Percentiles rank a stretch among this genome's conserved stretches.
Conservation (phyloP, 1,140 invertebrate genomes). For the Xylocopa sonorina region DNA sequence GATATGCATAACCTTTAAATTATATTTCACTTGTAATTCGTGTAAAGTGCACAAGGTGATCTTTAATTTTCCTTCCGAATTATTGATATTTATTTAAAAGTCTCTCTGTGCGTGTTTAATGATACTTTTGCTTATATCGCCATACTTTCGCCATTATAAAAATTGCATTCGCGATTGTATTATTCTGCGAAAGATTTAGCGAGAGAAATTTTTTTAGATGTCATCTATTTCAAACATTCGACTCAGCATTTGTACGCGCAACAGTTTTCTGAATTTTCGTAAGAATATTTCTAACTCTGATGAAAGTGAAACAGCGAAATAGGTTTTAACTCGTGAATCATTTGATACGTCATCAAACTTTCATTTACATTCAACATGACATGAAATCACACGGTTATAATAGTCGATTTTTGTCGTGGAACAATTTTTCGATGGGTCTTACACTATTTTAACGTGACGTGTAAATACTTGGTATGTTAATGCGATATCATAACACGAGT, state of each 20-base stretch:
- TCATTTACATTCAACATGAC: constrained; percentile 11
- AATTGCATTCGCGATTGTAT: no score
- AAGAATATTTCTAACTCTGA: constrained; percentile 48
- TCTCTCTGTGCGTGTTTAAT: no score
- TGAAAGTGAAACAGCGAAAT: no score
- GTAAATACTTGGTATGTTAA: constrained; percentile 16
- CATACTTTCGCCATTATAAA: no score
- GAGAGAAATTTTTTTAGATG: background rate
- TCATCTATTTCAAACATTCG: constrained; percentile 56
- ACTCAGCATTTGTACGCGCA: constrained; percentile 36
- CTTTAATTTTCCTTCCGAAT: background rate
- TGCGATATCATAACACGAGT: constrained; percentile 55
- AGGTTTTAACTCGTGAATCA: constrained; percentile 43
- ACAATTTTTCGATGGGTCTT: background rate
- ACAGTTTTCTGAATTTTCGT: constrained; percentile 36
- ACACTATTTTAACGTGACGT: background rate
- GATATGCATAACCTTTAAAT: background rate
- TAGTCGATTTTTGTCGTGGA: background rate
- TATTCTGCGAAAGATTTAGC: background rate
- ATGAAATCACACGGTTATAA: background rate
- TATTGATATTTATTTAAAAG: background rate
- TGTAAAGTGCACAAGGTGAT: background rate
- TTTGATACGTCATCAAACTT: constrained; percentile 14
- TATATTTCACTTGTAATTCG: background rate
- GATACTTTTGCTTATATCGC: no score